phyloP scores from a whole-genome alignment of 2,888 invertebrate species.

The Holacanthella duospinosa region DNA sequence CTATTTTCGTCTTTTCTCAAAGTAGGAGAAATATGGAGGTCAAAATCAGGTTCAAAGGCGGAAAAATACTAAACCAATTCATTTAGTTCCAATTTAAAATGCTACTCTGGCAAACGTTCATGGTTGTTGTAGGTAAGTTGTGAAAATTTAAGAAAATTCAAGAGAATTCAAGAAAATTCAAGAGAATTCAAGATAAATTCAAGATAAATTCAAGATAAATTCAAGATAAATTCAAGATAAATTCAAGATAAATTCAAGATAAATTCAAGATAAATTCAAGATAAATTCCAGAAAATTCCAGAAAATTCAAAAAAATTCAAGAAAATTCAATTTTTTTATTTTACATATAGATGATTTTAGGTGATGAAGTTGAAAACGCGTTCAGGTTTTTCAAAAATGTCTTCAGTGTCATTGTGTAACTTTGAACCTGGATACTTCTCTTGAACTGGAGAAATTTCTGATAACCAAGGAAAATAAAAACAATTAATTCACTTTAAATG shows the following conservation, averaged over 20 bases:
- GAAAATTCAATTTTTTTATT: no score
- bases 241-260: no score
- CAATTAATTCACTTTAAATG: slow-evolving; percentile 59
- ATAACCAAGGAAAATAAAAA: slow-evolving; percentile 55
- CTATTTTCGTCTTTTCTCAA: slow-evolving; percentile 50
- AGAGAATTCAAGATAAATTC: no score
- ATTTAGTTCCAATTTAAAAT: not conserved
- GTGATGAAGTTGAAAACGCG: slow-evolving; percentile 72
- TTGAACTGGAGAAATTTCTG: slow-evolving; percentile 54
- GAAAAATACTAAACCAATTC: slow-evolving; percentile 48
- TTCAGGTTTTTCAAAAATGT: slow-evolving; percentile 59
- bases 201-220: no score
- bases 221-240: no score
- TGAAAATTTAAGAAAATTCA: no score
- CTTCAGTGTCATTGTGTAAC: slow-evolving; percentile 64
- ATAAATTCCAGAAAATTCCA: no score
- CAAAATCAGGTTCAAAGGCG: slow-evolving; percentile 61
- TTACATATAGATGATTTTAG: slow-evolving; percentile 45
- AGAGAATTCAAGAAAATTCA: no score
- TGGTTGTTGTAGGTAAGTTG: no score
- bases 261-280: no score
- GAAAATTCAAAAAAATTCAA: no score
- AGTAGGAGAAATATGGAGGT: slow-evolving; percentile 49
- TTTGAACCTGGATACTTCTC: slow-evolving; percentile 66
- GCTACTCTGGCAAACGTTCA: not conserved